Evolutionary conservation across 2,888 invertebrate species (phyloP), one percentile per base, ranked within the genome.

Genomic region (Diarsia brunnea): DNA sequence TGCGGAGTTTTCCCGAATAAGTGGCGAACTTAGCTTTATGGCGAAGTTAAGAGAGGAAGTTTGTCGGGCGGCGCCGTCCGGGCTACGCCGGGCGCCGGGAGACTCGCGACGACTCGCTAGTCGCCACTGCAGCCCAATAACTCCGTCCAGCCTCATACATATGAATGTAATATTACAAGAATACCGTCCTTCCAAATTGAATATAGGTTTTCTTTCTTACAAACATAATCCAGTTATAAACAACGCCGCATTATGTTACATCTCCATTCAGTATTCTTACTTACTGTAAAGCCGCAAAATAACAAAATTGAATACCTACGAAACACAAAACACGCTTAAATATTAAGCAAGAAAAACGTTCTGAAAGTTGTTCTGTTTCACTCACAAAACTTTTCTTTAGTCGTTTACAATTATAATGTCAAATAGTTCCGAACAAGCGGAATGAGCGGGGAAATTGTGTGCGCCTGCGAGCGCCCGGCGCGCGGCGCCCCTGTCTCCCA

Each of bases 11-110:
- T 89, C 87, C 85, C 85, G 86, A 90, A 91, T 91, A 91, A 93
- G 91, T 89, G 89, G 87, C 81, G 84, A 92, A 93, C 90, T 93
- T 92, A 89, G 91, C 90, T 93, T 94, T 93, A 94, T 91, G 88
- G 87, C 86, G 72, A 89, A 92, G 90, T 93, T 92, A 91, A 92
- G 92, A 90, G 91, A 87, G 85, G 87, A 94, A 95, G 90, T 94
- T 94, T 87, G 87, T 78, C 80, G 88, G 93, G 90, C 90, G 94
- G 93, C 93, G 94, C 92, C 94, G 84, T 75, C 82, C 76, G 67
- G 93, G 76, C 94, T 92, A 84, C 79, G 74, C 43, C 73, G 45
- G 73, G 84, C 79, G 74, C 43, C 73, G 45, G 73, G 73, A 71
- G 75, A 79, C 73, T 58, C 69, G 61, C 79, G 38, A 21, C 66